Evolutionary conservation across 2,113 vertebrate species (phyloP).

Genomic region (Dipodomys merriami): DNA sequence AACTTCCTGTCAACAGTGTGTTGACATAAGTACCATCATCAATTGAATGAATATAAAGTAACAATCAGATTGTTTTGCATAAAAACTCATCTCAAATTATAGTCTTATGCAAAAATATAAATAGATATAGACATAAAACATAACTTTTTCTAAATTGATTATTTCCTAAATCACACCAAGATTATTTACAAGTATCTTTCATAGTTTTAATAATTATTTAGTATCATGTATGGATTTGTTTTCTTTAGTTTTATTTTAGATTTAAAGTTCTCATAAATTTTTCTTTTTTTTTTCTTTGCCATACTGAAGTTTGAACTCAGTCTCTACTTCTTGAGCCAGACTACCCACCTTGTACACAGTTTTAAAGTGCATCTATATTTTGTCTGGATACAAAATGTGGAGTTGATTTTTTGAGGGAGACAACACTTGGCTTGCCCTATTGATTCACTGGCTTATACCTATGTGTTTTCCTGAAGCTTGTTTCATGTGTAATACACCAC

Average conservation of each 20-base stretch:
- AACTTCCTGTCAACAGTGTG: background rate
- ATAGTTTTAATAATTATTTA: background rate
- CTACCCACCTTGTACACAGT: too few species aligned
- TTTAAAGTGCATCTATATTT: background rate
- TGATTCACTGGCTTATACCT: background rate
- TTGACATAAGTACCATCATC: background rate
- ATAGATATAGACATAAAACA: too few species aligned
- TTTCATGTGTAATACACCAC: background rate
- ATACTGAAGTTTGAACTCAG: too few species aligned
- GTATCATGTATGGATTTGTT: constrained; percentile 26
- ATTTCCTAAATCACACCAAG: constrained; percentile 22
- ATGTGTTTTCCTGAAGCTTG: background rate
- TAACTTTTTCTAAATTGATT: background rate
- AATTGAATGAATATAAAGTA: constrained; percentile 1
- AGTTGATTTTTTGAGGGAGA: background rate
- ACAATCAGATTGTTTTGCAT: background rate
- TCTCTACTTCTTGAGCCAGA: too few species aligned
- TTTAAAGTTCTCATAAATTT: background rate
- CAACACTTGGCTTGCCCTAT: background rate
- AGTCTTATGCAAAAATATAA: too few species aligned
- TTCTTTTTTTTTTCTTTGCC: background rate
- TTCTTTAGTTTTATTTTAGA: background rate
- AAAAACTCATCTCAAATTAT: constrained; percentile 17
- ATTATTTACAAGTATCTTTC: background rate
- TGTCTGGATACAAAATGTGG: background rate